Evolutionary conservation across 2,888 invertebrate species (phyloP), one percentile per base, ranked within the genome.

Genomic region (Coenonympha arcania): DNA sequence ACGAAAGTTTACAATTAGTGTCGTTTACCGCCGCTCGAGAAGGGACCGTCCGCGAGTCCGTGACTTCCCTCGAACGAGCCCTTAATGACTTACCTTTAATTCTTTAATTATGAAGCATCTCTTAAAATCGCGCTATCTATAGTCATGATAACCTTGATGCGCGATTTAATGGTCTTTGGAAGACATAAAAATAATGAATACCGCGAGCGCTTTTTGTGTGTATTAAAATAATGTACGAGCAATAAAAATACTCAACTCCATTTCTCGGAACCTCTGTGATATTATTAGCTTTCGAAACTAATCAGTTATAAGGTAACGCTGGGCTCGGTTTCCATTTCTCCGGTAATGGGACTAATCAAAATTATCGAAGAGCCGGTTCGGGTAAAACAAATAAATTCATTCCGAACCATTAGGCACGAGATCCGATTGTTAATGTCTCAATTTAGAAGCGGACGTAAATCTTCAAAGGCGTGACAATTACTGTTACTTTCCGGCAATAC

Each of bases 381-480:
- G 73, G 74, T 82, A 76, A 82, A 80, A 83, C 78, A 73, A 73
- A 85, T 83, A 82, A 83, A 85, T 85, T 84, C 80, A 86, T 85
- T 84, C 81, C 83, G 65, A 82, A 76, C 85, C 85, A 86, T 86
- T 86, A 85, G 83, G 84, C 84, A 85, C 82, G 76, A 85, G 81
- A 83, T 82, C 76, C 73, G 79, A 81, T 79, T 85, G 83, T 84
- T 85, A 83, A 86, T 85, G 86, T 84, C 86, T 86, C 83, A 84
- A 85, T 86, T 85, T 85, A 81, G 84, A 81, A 82, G 81, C 83
- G 84, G 75, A 80, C 85, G 85, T 86, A 85, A 86, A 86, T 86
- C 85, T 84, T 86, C 80, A 83, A 82, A 86, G 85, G 85, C 86
- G 85, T 86, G 86, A 86, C 86, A 86, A 86, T 86, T 83, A 83